These are phyloP conservation scores for Atta texana DNA, from an alignment of 1,140 invertebrate species.

Conservation along the genomic window DNA sequence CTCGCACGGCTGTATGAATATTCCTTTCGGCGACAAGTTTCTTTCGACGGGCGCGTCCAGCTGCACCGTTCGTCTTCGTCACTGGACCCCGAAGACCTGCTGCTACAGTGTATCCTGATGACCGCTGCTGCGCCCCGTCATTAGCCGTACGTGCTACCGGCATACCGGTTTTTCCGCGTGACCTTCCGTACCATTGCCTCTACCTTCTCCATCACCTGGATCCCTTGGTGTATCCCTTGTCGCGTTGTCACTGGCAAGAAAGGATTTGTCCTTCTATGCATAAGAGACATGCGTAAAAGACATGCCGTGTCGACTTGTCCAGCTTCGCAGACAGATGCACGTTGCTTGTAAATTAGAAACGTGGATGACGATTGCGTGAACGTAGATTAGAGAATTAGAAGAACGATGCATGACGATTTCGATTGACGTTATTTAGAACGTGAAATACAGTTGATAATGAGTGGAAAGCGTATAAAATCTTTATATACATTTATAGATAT, in stretches of 20 bases:
- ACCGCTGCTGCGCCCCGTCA: constrained; percentile 63
- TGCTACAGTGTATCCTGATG: constrained; percentile 62
- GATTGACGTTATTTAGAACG: background rate
- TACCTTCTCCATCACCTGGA: constrained; percentile 21
- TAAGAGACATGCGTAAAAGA: background rate
- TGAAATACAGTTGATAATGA: background rate
- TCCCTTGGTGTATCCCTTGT: constrained; percentile 36
- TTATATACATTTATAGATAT: background rate
- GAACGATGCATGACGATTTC: background rate
- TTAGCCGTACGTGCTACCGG: constrained; percentile 71
- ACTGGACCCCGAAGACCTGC: constrained; percentile 57
- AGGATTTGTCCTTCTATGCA: constrained; percentile 37
- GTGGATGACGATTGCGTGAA: background rate
- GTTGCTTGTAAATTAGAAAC: constrained; percentile 46
- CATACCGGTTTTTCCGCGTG: constrained; percentile 73
- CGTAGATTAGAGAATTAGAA: constrained; percentile 14
- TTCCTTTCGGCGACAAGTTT: constrained; percentile 70
- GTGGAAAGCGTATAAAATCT: background rate
- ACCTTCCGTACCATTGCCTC: constrained; percentile 45
- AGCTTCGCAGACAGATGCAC: constrained; percentile 21
- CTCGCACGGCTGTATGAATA: constrained; percentile 60
- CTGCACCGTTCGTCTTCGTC: constrained; percentile 76
- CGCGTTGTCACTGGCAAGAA: constrained; percentile 41
- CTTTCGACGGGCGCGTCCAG: constrained; percentile 52
- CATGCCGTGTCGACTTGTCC: constrained; percentile 13